Evolutionary conservation across 2,888 invertebrate species (phyloP), one percentile per base, ranked within the genome.

Genomic region (Dusona sp.): DNA sequence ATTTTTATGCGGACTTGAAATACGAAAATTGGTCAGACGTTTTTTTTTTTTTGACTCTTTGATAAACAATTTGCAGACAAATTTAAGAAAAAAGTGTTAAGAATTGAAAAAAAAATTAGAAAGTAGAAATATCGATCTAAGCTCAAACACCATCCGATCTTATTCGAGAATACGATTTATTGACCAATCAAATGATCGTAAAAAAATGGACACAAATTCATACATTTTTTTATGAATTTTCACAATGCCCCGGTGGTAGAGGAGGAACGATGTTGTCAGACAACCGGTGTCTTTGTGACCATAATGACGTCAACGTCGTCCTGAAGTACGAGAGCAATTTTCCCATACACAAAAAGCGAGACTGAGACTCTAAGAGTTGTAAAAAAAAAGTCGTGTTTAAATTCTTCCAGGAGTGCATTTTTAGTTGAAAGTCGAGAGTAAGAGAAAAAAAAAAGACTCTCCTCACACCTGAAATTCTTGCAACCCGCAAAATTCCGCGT

Each of bases 381-480:
- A 74, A 73, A 22, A 16, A 65, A 45, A 42, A 22, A n/a, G 4
- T 11, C 8, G 45, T 22, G 38, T 45, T 22, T 25, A 8, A 25
- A 25, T 42, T 16, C 70, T 42, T 42, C 29, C 19, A 33, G 38
- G 29, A 75, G 75, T n/a, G 45, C 74, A 57, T 25, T 57, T 74
- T 51, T 57, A 57, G 72, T 29, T 48, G 16, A 72, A 51, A 36
- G 54, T 36, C 16, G 36, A 57, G 13, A n/a, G 3, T 25, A 42
- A 67, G 19, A 65, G 7, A 65, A 68, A 68, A 45, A 8, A 74
- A 42, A 22, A 38, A 38, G 9, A 33, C 16, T 13, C 36, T 42
- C 57, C 33, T 51, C 65, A 22, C 45, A 25, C 38, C n/a, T 54
- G 67, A 68, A 68, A 54, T 79, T 79, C 78, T 67, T 45, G 16